Base-by-base conservation (phyloP, 2,797 vertebrate genomes). In the Poeciliopsis infans region DNA sequence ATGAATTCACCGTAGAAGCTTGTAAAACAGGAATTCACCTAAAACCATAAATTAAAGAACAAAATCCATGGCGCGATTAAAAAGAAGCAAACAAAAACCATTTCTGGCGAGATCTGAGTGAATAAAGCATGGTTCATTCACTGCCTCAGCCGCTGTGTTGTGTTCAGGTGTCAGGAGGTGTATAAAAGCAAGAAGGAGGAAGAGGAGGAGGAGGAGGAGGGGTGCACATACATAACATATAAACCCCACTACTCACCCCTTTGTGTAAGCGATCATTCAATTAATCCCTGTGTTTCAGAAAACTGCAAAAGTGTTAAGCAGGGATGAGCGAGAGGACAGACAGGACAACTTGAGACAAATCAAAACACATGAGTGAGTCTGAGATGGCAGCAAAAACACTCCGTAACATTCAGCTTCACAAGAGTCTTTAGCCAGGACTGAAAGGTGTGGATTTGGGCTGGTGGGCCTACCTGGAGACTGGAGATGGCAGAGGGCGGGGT, bases 261-360 rank as follows among this genome's bases (percentile, higher is more conserved):
- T 86, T 93, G 88, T 91, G 91, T 92, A 91, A 94, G 93, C 86
- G 89, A 87, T 96, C 95, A 96, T 95, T 96, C 95, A 96, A 96
- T 96, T 96, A 96, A 96, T 95, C 95, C 95, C 95, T 95, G 95
- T 94, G 95, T 96, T 95, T 96, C 95, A 95, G 95, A 96, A 93
- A 96, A 96, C 95, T 96, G 95, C 93, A 95, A 95, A 95, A 88
- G 95, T 92, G 94, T 96, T 93, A 94, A 91, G 93, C 93, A 94
- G 89, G 92, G 88, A 95, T 95, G 94, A 95, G 93, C 90, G 92
- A 94, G 86, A 92, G 77, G 92, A 93, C 92, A 95, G 81, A 94
- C 90, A 92, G 78, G 89, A 93, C 90, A 92, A 83, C 90, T 83
- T 89, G 86, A 92, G 86, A 91, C 89, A 90, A 87, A 92, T 81